Evolutionary conservation across 2,888 invertebrate species (phyloP), one percentile per base, ranked within the genome.

Genomic region (Anodontia alba): DNA sequence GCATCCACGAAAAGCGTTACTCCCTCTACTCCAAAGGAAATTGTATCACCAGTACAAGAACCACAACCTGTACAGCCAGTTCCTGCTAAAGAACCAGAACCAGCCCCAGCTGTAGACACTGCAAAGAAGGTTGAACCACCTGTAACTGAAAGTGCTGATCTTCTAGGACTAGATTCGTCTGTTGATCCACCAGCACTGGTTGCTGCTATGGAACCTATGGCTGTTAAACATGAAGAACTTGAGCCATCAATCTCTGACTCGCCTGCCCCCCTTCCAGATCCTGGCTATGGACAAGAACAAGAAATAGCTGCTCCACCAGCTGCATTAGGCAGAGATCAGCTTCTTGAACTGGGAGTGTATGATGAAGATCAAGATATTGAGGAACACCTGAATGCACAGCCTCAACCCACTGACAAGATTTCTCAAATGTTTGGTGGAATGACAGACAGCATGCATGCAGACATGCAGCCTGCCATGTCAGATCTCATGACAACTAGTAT

Each of bases 281-380:
- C 51, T 33, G 49, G 29, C 10, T 70, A 51, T 42, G 26, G 29
- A 31, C 66, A 73, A 36, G 72, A 70, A 43, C 70, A 51, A 54
- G 78, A 76, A 42, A 70, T 10, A n/a, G n/a, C 26, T 26, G 42
- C 29, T 43, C 46, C 8, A 75, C 31, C 71, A 42, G 31, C 66
- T 26, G 51, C 62, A 8, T 29, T 78, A 31, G 69, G 31, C 38
- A 83, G 77, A 75, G 76, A 88, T 38, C 83, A 86, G 42, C 85
- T 91, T 75, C 83, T 83, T 62, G 90, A 91, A 42, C 76, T 90
- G 66, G 91, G 91, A 2, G 88, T 92, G 49, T 91, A 92, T 85
- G 91, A 92, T 85, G 92, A 92, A 73, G 91, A 90, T 66, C 79
- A 86, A 31, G 78, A 76, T 70, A 84, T 83, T 70, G 84, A 81